phyloP scores from a whole-genome alignment of 2,113 vertebrate species.

The Crotophaga sulcirostris region DNA sequence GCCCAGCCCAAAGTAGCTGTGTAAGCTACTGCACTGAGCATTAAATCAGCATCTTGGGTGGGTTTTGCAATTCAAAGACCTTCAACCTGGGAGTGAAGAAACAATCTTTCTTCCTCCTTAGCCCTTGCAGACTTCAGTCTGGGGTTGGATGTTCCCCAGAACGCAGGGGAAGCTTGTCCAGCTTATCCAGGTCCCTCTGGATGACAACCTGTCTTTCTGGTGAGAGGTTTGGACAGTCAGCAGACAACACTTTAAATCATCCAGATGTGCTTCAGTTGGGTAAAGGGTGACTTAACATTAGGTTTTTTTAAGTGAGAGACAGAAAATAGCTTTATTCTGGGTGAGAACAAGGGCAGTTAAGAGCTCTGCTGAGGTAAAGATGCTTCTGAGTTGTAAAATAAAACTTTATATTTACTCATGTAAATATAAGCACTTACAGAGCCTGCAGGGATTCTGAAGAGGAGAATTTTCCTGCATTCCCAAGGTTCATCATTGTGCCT shows the following conservation, averaged over 20 bases:
- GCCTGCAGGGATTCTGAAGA: neutral
- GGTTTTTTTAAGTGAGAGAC: neutral
- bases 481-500: neutral
- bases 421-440: neutral
- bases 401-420: neutral
- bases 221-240: neutral
- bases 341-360: neutral
- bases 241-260: neutral
- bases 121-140: neutral
- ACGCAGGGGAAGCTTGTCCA: no score
- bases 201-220: no score
- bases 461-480: neutral
- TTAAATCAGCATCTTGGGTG: neutral
- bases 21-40: neutral
- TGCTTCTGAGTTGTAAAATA: neutral
- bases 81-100: neutral
- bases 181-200: no score
- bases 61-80: neutral
- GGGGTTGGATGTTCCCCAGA: neutral
- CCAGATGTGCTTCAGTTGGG: accelerated
- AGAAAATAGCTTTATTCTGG: neutral
- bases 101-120: neutral
- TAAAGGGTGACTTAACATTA: neutral
- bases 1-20: neutral
- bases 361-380: neutral